These are phyloP conservation scores for Myoxocephalus aenaeus DNA, from an alignment of 2,797 vertebrate species.

Conservation along the genomic window DNA sequence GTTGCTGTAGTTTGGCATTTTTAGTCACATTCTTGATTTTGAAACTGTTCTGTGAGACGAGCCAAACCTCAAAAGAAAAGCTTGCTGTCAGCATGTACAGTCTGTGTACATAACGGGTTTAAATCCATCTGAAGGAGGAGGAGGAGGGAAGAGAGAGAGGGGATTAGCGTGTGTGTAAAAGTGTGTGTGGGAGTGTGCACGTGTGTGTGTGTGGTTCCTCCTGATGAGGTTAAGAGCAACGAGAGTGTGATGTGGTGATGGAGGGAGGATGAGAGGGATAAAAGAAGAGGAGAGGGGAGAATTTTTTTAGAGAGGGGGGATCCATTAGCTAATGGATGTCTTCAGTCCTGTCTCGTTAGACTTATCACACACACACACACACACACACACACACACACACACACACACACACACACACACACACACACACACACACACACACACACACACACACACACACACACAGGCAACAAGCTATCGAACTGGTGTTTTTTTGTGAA, in stretches of 20 bases:
- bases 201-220: constrained; percentile 50
- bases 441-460: constrained; percentile 9
- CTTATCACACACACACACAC: constrained; percentile 30
- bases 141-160: background rate
- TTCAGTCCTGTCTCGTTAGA: constrained; percentile 85
- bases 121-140: constrained; percentile 72
- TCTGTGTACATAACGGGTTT: constrained; percentile 52
- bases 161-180: background rate
- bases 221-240: constrained; percentile 76
- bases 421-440: constrained; percentile 2
- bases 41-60: constrained; percentile 33
- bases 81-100: constrained; percentile 15
- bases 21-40: constrained; percentile 26
- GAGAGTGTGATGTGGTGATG: constrained; percentile 70
- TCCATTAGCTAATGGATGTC: constrained; percentile 97
- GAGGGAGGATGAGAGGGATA: constrained; percentile 69
- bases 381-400: background rate
- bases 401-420: constrained; percentile 14
- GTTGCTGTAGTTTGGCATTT: constrained; percentile 14
- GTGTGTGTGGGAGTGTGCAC: constrained; percentile 9
- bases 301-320: constrained; percentile 66
- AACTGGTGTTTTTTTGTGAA: constrained; percentile 39
- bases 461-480: constrained; percentile 1
- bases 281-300: constrained; percentile 54
- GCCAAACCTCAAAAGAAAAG: constrained; percentile 37